A percentile compares a stretch with the other conserved stretches of the same genome.
phyloP scores from a whole-genome alignment of 2,797 vertebrate species.

The Chelidonichthys spinosus region DNA sequence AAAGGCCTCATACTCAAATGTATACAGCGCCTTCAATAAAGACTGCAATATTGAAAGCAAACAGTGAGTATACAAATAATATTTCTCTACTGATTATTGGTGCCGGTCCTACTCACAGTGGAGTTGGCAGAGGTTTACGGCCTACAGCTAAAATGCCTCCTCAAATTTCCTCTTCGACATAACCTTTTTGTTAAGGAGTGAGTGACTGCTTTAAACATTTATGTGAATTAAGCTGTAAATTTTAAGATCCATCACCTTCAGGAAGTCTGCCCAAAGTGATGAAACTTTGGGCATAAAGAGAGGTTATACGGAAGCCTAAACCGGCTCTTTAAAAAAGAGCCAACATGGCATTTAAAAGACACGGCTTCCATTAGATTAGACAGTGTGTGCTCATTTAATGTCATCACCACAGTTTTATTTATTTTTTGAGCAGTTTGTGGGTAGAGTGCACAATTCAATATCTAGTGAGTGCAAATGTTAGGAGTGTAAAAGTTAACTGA shows the following conservation, averaged over 20 bases:
- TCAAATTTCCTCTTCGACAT: slow-evolving; percentile 17
- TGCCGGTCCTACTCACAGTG: background rate
- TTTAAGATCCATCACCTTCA: slow-evolving; percentile 44
- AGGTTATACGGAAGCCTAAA: slow-evolving; percentile 17
- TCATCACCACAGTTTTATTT: background rate
- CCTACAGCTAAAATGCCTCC: slow-evolving; percentile 26
- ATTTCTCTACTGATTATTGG: slow-evolving; percentile 16
- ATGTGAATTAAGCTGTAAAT: slow-evolving; percentile 54
- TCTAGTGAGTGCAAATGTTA: background rate
- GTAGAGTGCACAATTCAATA: slow-evolving; percentile 2
- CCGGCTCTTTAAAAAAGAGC: slow-evolving; percentile 5
- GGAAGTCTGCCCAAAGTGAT: slow-evolving; percentile 52
- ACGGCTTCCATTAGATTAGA: background rate
- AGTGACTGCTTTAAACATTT: slow-evolving; percentile 50
- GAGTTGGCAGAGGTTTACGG: slow-evolving; percentile 32
- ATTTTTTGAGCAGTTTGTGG: background rate
- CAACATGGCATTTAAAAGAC: slow-evolving; percentile 24
- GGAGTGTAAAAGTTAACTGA: slow-evolving; percentile 9
- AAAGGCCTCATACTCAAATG: slow-evolving; percentile 7
- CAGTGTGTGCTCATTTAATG: background rate
- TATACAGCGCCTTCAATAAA: slow-evolving; percentile 3
- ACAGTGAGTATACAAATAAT: background rate
- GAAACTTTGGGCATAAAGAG: slow-evolving; percentile 39
- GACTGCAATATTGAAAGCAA: background rate
- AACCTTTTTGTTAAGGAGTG: slow-evolving; percentile 41